Conservation (phyloP, 64 coral and sea anemone genomes). For the Anthopleura sola region DNA sequence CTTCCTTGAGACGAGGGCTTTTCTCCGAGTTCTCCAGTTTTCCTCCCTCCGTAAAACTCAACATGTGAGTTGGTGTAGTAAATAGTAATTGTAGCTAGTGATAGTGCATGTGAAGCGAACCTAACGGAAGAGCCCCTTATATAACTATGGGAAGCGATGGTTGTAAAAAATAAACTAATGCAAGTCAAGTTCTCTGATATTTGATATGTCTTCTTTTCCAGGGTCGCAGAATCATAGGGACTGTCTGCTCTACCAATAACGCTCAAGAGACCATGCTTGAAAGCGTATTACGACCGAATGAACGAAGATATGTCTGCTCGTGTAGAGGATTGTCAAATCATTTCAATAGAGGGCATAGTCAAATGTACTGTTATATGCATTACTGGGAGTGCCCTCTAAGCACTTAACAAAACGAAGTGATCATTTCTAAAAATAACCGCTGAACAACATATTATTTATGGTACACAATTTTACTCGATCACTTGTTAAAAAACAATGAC, state of each 20-base stretch:
- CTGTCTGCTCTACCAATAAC: slow-evolving; percentile 16
- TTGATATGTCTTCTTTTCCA: neutral
- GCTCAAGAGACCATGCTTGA: slow-evolving; percentile 24
- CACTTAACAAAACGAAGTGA: slow-evolving; percentile 5
- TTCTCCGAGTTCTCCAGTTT: too few relatives aligned
- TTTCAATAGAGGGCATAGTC: neutral
- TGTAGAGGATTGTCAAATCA: slow-evolving; percentile 18
- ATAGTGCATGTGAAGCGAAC: too few relatives aligned
- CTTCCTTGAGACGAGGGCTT: too few relatives aligned
- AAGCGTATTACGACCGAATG: neutral
- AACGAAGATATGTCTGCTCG: neutral
- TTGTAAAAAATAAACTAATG: neutral
- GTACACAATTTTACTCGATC: too few relatives aligned
- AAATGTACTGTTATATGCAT: slow-evolving; percentile 33
- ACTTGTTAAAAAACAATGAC: too few relatives aligned
- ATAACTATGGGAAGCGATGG: too few relatives aligned
- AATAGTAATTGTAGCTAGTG: too few relatives aligned
- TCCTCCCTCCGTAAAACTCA: too few relatives aligned
- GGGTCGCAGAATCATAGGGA: slow-evolving; percentile 19
- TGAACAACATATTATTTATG: neutral
- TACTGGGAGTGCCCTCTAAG: slow-evolving; percentile 50
- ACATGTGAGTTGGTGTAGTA: too few relatives aligned
- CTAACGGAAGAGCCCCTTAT: too few relatives aligned
- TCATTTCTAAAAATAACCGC: neutral
- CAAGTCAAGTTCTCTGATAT: neutral